These are phyloP conservation scores for Pachypeltis micranthus DNA, from an alignment of 1,140 invertebrate species.

Conservation along the genomic window DNA sequence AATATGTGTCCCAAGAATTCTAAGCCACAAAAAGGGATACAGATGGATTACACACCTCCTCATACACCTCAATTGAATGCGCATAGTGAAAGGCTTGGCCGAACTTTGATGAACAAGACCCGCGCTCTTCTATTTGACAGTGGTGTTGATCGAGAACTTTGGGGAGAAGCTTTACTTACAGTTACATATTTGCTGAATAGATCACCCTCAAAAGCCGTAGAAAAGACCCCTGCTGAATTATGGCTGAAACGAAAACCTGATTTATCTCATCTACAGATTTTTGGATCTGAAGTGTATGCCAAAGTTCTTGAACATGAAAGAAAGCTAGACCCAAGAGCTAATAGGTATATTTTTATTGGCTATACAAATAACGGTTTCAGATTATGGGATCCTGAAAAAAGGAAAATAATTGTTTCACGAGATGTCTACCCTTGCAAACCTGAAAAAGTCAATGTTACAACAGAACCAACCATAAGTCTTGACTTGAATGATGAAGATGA, in stretches of 20 bases:
- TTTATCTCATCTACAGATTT: constrained; percentile 29
- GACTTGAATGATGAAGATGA: too few species aligned
- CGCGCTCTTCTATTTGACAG: constrained; percentile 30
- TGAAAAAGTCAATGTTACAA: constrained; percentile 14
- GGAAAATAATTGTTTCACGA: constrained; percentile 17
- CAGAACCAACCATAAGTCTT: too few species aligned
- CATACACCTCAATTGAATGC: constrained; percentile 35
- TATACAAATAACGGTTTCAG: neutral
- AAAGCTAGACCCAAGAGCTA: constrained; percentile 10
- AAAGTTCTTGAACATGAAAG: constrained; percentile 25
- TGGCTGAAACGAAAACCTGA: constrained; percentile 29
- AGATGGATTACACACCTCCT: constrained; percentile 22
- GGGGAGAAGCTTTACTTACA: constrained; percentile 28
- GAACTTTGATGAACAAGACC: constrained; percentile 30
- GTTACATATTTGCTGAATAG: constrained; percentile 29
- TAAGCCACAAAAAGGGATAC: constrained; percentile 26
- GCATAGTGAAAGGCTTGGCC: constrained; percentile 32
- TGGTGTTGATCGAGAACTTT: constrained; percentile 26
- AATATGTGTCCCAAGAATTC: constrained; percentile 28
- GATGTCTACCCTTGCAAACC: constrained; percentile 26
- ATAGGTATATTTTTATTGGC: neutral
- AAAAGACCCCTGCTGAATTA: constrained; percentile 29
- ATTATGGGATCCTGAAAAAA: neutral
- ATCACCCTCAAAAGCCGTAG: constrained; percentile 19
- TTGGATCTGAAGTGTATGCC: constrained; percentile 29